Evolutionary conservation across 1,140 invertebrate species (phyloP), one percentile per base, ranked within the genome.

Genomic region (Aphelinus certus): DNA sequence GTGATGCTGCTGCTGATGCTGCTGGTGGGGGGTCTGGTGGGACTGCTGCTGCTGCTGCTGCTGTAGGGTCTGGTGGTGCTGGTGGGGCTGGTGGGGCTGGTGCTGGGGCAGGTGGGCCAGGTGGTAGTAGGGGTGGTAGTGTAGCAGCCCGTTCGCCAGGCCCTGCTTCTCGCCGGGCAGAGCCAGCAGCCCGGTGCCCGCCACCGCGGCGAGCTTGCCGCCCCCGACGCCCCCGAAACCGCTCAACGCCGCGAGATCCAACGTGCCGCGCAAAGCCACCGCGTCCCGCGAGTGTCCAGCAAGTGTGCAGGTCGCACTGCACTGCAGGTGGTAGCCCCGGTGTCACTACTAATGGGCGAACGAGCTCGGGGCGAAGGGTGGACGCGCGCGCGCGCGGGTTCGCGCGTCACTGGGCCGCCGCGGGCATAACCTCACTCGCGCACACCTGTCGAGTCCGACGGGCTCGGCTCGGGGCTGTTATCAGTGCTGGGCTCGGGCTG

Each of bases 111-210:
- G 68, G 1, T 58, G 57, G 1, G 43, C 26, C 2, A 57, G 71
- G 1, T 65, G 47, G 6, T 67, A 42, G 1, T 61, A 43, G 46
- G 66, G 76, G 57, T 69, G 72, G 66, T 78, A 71, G 69, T 76
- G 78, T 0, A 68, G 70, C 10, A 43, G 7, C 6, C 62, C 64
- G 45, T 81, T 80, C 80, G 81, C 81, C 79, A 80, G 81, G 82
- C 84, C 83, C 79, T 86, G 85, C 66, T 86, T 84, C 82, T 83
- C 82, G 80, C 84, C 83, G 80, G 85, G 81, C 75, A 86, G 82
- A 79, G 85, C 85, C 69, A 88, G 82, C 78, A 88, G 83, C 78
- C 85, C 83, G 83, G 86, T 87, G 73, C 87, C 87, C 86, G 87
- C 86, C 87, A 87, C 86, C 85, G 86, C 86, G 86, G 85, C 79